Conservation (phyloP, 2,113 vertebrate species). For the Shinisaurus crocodilurus region DNA sequence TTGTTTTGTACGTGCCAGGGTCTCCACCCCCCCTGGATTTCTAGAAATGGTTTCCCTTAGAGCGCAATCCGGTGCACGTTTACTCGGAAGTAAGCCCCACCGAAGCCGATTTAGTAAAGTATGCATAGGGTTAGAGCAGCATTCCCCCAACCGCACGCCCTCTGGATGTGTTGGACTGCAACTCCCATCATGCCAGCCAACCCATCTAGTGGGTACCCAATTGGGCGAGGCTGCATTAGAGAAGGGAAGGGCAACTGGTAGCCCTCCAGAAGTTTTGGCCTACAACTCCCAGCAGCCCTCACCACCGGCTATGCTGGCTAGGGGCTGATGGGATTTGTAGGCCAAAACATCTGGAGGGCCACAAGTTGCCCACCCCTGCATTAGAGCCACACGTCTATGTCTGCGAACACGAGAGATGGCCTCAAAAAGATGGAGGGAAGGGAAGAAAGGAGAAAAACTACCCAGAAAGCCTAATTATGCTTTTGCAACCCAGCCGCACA, state of each 20-base stretch:
- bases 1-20: too few relatives aligned
- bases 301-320: too few relatives aligned
- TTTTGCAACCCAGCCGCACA: not conserved
- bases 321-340: too few relatives aligned
- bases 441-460: not conserved
- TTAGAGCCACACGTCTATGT: not conserved
- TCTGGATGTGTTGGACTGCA: not conserved
- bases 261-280: too few relatives aligned
- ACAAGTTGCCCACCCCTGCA: not conserved
- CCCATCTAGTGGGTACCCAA: not conserved
- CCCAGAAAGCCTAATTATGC: not conserved
- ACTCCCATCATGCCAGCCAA: not conserved
- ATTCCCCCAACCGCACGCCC: not conserved
- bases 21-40: not conserved
- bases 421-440: not conserved
- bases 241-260: too few relatives aligned
- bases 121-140: not conserved
- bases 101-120: not conserved
- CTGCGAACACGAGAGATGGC: not conserved
- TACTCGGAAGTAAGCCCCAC: not conserved
- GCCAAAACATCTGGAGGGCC: not conserved
- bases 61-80: not conserved
- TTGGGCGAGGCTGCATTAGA: too few relatives aligned
- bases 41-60: not conserved
- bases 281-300: too few relatives aligned